Evolutionary conservation across 2,113 vertebrate genomes (phyloP), one percentile per base, ranked within the genome.

Genomic region (Aythya baeri): DNA sequence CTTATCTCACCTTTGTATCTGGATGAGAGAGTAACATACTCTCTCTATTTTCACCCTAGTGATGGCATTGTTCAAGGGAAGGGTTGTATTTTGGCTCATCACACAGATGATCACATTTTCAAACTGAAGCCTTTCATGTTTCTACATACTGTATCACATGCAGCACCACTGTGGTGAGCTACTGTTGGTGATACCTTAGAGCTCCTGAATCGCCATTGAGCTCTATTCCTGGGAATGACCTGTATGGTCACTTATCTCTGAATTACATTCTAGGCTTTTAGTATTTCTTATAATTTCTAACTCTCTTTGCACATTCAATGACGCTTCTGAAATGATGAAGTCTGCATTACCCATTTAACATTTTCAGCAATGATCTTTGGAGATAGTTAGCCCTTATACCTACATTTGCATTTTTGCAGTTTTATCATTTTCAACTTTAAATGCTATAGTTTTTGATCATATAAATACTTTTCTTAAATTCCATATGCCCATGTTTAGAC

Each of bases 121-220:
- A 27, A 8, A 22, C 7, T 13, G 3, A 20, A 76, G 7, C 2
- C 80, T 80, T 54, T 8, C 4, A 31, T 36, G 9, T 71, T 54
- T 57, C 31, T 59, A 5, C 11, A 29, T 4, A 13, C 12, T 17
- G 3, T 11, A 23, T 38, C 11, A 6, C 20, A n/a, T 2, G 54
- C 15, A 71, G 6, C 6, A n/a, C 3, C 26, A 12, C 2, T 13
- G 4, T 32, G 20, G 18, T 1, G 1, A 73, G 22, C 8, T 18
- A 18, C 21, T 50, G 5, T 2, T 7, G 25, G 50, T 46, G 26
- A 44, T 62, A 43, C 27, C 61, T 58, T 46, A 50, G 38, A 58
- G 9, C 0, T 79, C 3, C 25, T 67, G 7, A n/a, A 65, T 61
- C 22, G 38, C 4, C 0, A 0, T 1, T 31, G 23, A 49, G 5